phyloP scores from a whole-genome alignment of 2,888 invertebrate species.

The Trachelus iudaicus region DNA sequence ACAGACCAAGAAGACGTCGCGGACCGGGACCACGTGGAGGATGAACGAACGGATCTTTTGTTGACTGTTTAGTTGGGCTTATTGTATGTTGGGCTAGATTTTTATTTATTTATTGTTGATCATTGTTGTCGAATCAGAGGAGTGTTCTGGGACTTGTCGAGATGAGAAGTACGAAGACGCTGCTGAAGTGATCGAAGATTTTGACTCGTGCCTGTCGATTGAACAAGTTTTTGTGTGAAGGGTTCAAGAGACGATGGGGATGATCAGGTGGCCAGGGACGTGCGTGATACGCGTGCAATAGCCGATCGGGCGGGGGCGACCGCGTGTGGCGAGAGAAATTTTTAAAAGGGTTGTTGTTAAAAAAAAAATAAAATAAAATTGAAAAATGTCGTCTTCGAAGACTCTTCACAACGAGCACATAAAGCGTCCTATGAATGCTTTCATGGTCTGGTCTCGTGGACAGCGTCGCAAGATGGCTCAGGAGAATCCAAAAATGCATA shows the following conservation, averaged over 20 bases:
- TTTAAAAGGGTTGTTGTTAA: neutral
- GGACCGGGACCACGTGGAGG: neutral
- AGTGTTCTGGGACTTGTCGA: neutral
- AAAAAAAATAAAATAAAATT: neutral
- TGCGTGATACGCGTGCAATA: neutral
- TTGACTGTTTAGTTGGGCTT: neutral
- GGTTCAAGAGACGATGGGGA: neutral
- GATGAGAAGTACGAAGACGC: neutral
- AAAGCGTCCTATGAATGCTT: conserved; percentile 94
- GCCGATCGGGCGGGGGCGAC: neutral
- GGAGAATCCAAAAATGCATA: conserved; percentile 95
- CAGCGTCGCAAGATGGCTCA: conserved; percentile 92
- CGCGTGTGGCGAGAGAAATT: neutral
- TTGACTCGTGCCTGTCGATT: neutral
- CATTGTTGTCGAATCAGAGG: neutral
- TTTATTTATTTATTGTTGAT: neutral
- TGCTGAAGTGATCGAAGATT: neutral
- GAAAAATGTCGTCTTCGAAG: conserved; percentile 54
- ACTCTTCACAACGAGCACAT: conserved; percentile 78
- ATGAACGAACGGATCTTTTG: neutral
- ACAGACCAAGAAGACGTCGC: neutral
- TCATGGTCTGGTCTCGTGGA: conserved; percentile 94
- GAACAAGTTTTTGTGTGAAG: neutral
- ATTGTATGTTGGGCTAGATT: neutral
- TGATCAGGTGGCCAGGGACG: neutral